phyloP scores from a whole-genome alignment of 2,888 invertebrate species.

The Plebejus melissa region DNA sequence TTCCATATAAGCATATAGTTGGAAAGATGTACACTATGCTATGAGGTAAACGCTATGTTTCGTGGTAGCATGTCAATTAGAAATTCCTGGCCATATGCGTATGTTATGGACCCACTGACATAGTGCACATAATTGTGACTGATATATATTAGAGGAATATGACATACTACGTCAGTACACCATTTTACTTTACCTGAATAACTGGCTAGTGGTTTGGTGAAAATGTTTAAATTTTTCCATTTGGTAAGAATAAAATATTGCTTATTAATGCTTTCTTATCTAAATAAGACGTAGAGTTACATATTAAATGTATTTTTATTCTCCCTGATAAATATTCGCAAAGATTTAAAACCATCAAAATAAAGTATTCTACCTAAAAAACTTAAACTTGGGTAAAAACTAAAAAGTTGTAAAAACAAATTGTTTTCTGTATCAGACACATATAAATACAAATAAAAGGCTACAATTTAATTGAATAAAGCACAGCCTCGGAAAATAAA shows the following conservation, averaged over 20 bases:
- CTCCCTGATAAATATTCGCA: too few species aligned
- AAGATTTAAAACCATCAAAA: neutral
- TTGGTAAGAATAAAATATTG: constrained; percentile 6
- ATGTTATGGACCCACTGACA: constrained; percentile 15
- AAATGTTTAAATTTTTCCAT: constrained; percentile 19
- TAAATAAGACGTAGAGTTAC: neutral
- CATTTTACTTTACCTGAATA: neutral
- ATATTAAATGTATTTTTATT: too few species aligned
- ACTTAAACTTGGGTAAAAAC: neutral
- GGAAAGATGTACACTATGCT: constrained; percentile 10
- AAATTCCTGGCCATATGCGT: constrained; percentile 12
- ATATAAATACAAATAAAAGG: neutral
- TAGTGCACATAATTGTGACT: constrained; percentile 15
- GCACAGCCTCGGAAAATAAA: neutral
- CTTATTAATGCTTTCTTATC: neutral
- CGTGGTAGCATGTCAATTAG: neutral
- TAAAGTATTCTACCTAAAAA: neutral
- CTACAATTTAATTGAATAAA: constrained; percentile 10
- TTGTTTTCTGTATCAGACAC: neutral
- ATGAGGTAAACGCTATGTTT: neutral
- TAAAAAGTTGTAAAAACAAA: neutral
- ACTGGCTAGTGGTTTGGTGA: neutral
- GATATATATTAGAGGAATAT: constrained; percentile 22
- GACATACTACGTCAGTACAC: constrained; percentile 1
- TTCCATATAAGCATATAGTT: neutral